phyloP scores from a whole-genome alignment of 2,797 vertebrate genomes.

The Danio albolineatus region DNA sequence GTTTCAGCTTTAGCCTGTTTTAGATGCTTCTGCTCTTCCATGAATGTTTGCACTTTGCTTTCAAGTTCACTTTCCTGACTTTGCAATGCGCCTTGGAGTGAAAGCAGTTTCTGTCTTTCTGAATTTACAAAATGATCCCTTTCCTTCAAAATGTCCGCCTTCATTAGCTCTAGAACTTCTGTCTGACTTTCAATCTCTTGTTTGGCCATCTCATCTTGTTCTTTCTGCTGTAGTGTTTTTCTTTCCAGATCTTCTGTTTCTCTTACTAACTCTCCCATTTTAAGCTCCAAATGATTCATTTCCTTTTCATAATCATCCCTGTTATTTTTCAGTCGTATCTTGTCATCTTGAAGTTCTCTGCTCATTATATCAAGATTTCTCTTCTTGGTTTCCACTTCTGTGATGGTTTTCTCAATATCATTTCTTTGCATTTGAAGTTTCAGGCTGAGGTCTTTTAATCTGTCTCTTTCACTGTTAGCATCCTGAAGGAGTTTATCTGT shows the following conservation, averaged over 20 bases:
- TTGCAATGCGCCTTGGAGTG: slow-evolving; percentile 13
- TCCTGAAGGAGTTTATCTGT: slow-evolving; percentile 2
- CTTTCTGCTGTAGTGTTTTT: neutral
- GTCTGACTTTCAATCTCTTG: slow-evolving; percentile 29
- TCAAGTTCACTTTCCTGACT: slow-evolving; percentile 17
- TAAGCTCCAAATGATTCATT: neutral
- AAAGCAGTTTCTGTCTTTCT: slow-evolving; percentile 25
- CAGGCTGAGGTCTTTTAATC: slow-evolving; percentile 2
- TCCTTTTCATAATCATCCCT: slow-evolving; percentile 36
- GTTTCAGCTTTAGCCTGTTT: slow-evolving; percentile 21
- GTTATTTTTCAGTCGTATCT: slow-evolving; percentile 9
- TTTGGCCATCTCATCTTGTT: slow-evolving; percentile 10
- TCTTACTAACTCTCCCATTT: neutral
- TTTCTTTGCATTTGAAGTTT: slow-evolving; percentile 27
- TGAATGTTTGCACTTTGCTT: slow-evolving; percentile 2
- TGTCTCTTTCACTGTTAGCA: neutral
- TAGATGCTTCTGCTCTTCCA: neutral
- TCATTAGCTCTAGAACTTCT: slow-evolving; percentile 26
- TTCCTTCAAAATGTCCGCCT: neutral
- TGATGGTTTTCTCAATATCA: neutral
- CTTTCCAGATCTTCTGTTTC: slow-evolving; percentile 14
- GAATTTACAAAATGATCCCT: neutral
- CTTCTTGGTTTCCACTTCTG: slow-evolving; percentile 12
- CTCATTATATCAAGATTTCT: slow-evolving; percentile 6
- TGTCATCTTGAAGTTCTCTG: slow-evolving; percentile 4